Conservation (phyloP, 2,113 vertebrate genomes). For the Polyodon spathula region DNA sequence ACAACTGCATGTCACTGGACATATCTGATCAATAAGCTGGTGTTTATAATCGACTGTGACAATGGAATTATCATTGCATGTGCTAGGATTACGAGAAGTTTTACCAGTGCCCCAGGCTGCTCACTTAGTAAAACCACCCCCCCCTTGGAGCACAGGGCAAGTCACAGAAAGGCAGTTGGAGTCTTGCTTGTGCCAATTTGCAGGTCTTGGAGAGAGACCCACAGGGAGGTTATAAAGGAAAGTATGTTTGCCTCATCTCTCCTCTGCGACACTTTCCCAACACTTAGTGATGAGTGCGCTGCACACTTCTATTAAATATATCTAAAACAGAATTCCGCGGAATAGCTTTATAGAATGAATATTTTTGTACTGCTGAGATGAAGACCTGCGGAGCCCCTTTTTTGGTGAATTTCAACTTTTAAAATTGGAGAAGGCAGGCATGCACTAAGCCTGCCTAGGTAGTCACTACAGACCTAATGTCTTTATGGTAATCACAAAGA, state of each 20-base stretch:
- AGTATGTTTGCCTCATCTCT: not conserved
- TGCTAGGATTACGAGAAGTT: no score
- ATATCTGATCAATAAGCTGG: no score
- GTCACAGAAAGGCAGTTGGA: no score
- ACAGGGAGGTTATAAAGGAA: no score
- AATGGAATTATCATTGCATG: no score
- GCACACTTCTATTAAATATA: not conserved
- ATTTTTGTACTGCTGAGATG: not conserved
- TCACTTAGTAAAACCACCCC: no score
- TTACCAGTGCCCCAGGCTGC: no score
- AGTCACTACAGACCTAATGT: slow-evolving; percentile 31
- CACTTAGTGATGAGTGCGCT: not conserved
- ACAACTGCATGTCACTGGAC: no score
- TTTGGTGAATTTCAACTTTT: slow-evolving; percentile 27
- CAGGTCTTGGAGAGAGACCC: no score
- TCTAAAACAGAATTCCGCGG: not conserved
- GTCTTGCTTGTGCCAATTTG: no score
- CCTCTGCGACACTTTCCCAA: not conserved
- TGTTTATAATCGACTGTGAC: no score
- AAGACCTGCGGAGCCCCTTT: slow-evolving; percentile 13
- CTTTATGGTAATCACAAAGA: slow-evolving; percentile 49
- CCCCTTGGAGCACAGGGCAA: no score
- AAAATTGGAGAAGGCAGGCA: slow-evolving; percentile 36
- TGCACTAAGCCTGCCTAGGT: slow-evolving; percentile 32
- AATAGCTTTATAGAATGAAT: slow-evolving; percentile 2